Percentiles rank a stretch among this genome's conserved stretches.
Evolutionary conservation across 2,113 vertebrate genomes (phyloP).

Genomic region (Nanorana parkeri): DNA sequence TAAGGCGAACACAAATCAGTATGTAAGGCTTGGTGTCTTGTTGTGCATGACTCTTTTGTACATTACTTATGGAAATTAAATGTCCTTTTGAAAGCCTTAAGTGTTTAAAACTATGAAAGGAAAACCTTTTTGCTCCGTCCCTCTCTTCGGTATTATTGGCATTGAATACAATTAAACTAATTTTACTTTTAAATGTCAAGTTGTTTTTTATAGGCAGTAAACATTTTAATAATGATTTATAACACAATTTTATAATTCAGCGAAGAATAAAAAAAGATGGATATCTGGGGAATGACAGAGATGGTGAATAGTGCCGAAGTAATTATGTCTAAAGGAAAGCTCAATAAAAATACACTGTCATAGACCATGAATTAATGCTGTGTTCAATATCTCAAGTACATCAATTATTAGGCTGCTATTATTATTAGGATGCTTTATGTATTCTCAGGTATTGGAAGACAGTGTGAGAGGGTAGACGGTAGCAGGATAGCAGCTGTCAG

Average conservation of each 20-base stretch:
- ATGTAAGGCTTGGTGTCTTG: background rate
- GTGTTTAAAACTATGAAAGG: background rate
- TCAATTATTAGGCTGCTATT: too few species aligned
- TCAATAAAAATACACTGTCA: background rate
- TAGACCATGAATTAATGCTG: too few species aligned
- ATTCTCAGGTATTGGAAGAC: too few species aligned
- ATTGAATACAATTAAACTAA: background rate
- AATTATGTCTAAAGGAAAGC: background rate
- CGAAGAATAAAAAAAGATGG: background rate
- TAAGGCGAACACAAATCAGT: background rate
- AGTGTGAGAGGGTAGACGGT: too few species aligned
- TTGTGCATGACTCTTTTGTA: too few species aligned
- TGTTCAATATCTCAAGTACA: too few species aligned
- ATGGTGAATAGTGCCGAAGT: background rate
- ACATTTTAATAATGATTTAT: background rate
- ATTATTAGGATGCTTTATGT: too few species aligned
- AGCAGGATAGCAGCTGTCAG: too few species aligned
- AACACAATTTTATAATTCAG: background rate
- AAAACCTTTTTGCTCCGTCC: background rate
- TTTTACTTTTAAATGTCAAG: slow-evolving; percentile 37
- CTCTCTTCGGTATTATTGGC: background rate
- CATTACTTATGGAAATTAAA: background rate
- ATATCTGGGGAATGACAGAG: background rate
- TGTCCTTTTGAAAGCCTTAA: background rate
- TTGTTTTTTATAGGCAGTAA: background rate